A percentile compares a stretch with the other conserved stretches of the same genome.
These are phyloP conservation scores for Saturnia pavonia DNA, from an alignment of 2,888 invertebrate genomes.

Conservation along the genomic window DNA sequence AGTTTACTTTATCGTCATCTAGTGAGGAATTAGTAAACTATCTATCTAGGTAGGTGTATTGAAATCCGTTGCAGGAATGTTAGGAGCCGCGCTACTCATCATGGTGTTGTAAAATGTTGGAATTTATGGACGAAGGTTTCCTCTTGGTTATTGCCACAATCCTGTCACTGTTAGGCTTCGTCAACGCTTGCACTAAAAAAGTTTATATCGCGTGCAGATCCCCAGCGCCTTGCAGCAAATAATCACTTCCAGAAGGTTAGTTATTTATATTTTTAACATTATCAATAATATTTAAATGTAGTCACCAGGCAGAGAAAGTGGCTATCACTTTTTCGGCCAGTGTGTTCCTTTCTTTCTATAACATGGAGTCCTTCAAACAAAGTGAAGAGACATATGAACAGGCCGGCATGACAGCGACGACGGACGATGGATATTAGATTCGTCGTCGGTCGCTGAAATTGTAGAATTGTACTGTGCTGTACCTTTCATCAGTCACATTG, in stretches of 20 bases:
- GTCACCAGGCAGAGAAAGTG: background rate
- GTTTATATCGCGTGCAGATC: slow-evolving; percentile 64
- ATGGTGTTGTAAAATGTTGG: slow-evolving; percentile 54
- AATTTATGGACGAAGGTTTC: slow-evolving; percentile 34
- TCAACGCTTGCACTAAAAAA: slow-evolving; percentile 56
- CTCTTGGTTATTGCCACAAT: slow-evolving; percentile 44
- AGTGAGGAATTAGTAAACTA: slow-evolving; percentile 10
- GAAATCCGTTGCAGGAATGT: slow-evolving; percentile 30
- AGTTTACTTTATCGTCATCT: slow-evolving; percentile 25
- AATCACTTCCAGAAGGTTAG: slow-evolving; percentile 26
- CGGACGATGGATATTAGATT: no score
- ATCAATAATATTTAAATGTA: background rate
- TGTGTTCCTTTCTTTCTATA: no score
- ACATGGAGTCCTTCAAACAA: no score
- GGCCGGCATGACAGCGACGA: no score
- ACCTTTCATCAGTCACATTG: no score
- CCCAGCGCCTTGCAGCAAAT: slow-evolving; percentile 64
- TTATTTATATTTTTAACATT: background rate
- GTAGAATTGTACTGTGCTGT: no score
- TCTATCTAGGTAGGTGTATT: slow-evolving; percentile 35
- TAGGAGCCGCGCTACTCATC: slow-evolving; percentile 24
- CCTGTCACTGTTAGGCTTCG: slow-evolving; percentile 45
- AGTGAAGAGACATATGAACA: no score
- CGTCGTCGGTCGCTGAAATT: no score
- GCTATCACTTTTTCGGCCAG: background rate